Conservation (phyloP, 2,888 invertebrate genomes). For the Volucella bombylans region DNA sequence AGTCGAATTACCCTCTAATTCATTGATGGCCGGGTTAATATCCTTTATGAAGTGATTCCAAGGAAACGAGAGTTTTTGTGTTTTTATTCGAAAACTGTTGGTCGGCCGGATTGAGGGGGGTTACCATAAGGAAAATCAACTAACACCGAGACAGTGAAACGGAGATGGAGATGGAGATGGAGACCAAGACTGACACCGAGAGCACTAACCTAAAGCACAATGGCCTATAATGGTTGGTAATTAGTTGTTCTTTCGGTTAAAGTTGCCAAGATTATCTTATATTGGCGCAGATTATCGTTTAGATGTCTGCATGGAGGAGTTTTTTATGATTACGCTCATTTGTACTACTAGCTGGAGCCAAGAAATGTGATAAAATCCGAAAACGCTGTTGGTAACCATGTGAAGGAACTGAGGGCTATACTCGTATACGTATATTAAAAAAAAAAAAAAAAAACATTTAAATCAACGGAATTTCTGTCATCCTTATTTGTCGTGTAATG, state of each 20-base stretch:
- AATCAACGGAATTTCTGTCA: no score
- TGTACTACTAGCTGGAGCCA: no score
- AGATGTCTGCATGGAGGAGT: conserved; percentile 45
- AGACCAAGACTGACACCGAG: no score
- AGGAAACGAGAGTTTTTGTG: conserved; percentile 57
- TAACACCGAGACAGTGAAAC: conserved; percentile 15
- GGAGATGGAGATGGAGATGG: no score
- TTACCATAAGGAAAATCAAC: conserved; percentile 4
- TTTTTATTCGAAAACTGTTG: conserved; percentile 19
- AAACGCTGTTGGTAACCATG: no score
- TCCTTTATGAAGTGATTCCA: conserved; percentile 64
- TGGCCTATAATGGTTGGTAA: conserved; percentile 54
- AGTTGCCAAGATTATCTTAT: conserved; percentile 38
- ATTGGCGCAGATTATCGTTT: conserved; percentile 50
- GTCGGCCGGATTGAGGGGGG: conserved; percentile 12
- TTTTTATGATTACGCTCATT: not conserved
- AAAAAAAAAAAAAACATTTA: no score
- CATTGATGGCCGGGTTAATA: conserved; percentile 63
- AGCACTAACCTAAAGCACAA: conserved; percentile 14
- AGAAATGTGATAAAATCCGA: no score
- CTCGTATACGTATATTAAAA: no score
- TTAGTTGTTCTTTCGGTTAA: conserved; percentile 32
- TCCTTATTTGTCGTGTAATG: no score
- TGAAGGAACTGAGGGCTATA: no score
- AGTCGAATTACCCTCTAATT: conserved; percentile 60